phyloP scores from a whole-genome alignment of 2,888 invertebrate species.

The Leucophora obtusa region DNA sequence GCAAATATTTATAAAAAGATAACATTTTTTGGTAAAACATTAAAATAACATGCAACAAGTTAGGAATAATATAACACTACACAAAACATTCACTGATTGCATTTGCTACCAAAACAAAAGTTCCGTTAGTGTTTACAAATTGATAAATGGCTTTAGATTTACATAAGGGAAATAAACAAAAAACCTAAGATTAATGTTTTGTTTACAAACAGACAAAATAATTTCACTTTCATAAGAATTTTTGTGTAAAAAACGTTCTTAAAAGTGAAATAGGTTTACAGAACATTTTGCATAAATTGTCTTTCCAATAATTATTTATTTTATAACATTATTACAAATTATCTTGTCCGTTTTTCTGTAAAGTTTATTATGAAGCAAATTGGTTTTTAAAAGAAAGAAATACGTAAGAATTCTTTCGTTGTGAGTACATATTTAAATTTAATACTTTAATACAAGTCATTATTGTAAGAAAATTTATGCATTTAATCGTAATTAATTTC shows the following conservation, averaged over 20 bases:
- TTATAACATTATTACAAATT: neutral
- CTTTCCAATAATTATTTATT: neutral
- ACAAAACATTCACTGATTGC: conserved; percentile 8
- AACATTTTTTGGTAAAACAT: neutral
- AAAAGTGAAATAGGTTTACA: neutral
- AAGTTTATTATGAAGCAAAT: neutral
- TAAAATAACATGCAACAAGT: conserved; percentile 27
- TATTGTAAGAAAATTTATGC: conserved; percentile 38
- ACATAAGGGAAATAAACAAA: neutral
- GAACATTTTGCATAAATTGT: neutral
- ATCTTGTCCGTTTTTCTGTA: neutral
- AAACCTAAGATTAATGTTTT: conserved; percentile 25
- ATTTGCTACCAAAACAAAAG: neutral
- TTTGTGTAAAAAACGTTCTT: neutral
- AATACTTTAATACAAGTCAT: conserved; percentile 25
- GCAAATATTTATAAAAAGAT: conserved; percentile 3
- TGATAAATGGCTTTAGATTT: conserved; percentile 29
- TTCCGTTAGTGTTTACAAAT: conserved; percentile 23
- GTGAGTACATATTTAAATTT: neutral
- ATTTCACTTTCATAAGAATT: neutral
- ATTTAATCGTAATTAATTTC: conserved; percentile 54
- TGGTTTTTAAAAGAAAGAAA: neutral
- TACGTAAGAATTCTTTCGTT: neutral
- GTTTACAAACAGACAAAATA: conserved; percentile 8
- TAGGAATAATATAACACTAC: neutral